Base-by-base conservation (phyloP, 1,140 invertebrate genomes). In the Lasioglossum baleicum region DNA sequence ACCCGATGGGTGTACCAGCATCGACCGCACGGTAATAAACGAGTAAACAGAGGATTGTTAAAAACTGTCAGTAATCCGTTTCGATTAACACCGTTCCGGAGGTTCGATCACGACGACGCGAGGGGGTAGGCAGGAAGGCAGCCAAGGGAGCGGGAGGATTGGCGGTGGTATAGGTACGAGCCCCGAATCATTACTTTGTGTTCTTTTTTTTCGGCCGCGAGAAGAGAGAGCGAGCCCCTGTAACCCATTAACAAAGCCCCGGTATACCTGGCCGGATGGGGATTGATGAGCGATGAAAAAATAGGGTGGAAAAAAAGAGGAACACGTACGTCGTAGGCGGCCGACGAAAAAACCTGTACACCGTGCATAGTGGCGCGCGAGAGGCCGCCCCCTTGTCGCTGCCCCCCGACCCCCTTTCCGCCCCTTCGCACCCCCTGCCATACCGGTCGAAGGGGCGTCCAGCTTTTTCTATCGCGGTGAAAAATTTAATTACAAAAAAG, bases 401-500 rank as follows among this genome's bases (percentile, higher is more conserved):
- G 26, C 60, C 31, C 58, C 58, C 20, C 61, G 7, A 40, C 68
- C 64, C 65, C 68, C 44, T 1, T 5, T 8, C 2, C 35, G 1
- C 35, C 35, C 35, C 35, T 35, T 35, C 35, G 35, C 35, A 1
- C 35, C 8, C 44, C 44, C 44, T 8, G 44, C 44, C 44, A 11
- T 13, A 10, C 44, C 13, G 10, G 44, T 13, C 10, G 44, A 0
- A 2, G 44, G 10, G 10, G 44, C 65, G 44, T 56, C 67, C 68
- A 26, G 68, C 60, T 53, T 75, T 80, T 78, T 63, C 83, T 83
- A 63, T 64, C 72, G 81, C 77, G 86, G 81, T 80, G 80, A 90
- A 90, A 90, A 90, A 90, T 90, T 90, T 90, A 90, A 90, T 90
- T 90, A 90, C 87, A 90, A 90, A 90, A 90, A 90, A 90, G 89